Conservation (phyloP, 2,113 vertebrate genomes). For the Paralichthys olivaceus region DNA sequence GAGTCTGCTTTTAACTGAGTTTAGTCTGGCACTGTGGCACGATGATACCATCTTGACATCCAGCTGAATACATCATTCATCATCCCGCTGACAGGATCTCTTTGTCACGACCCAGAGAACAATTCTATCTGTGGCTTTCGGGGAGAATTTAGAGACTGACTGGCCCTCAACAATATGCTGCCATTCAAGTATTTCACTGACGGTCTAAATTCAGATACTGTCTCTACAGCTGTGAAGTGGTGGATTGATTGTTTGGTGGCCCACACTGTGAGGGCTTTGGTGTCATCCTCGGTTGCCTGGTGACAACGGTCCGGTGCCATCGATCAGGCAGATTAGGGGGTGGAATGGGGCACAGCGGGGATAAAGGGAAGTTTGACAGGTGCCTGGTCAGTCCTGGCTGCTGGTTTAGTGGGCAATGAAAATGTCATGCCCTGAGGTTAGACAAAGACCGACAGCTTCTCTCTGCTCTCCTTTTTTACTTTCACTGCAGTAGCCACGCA, state of each 20-base stretch:
- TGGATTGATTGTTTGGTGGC: slow-evolving; percentile 34
- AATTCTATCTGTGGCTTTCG: slow-evolving; percentile 10
- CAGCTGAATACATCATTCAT: slow-evolving; percentile 35
- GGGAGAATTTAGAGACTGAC: not conserved
- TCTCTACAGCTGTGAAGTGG: slow-evolving; percentile 2
- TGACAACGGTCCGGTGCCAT: slow-evolving; percentile 67
- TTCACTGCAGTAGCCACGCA: not conserved
- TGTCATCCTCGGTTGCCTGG: slow-evolving; percentile 73
- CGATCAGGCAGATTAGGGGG: slow-evolving; percentile 70
- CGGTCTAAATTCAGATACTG: not conserved
- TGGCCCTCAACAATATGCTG: not conserved
- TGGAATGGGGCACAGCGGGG: slow-evolving; percentile 55
- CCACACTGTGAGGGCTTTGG: slow-evolving; percentile 45
- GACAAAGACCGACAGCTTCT: slow-evolving; percentile 5
- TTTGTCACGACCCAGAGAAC: slow-evolving; percentile 6
- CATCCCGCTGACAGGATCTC: slow-evolving; percentile 39
- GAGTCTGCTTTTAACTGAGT: not conserved
- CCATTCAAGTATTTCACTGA: not conserved
- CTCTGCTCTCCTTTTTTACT: not conserved
- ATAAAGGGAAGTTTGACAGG: slow-evolving; percentile 58
- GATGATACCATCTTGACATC: slow-evolving; percentile 32
- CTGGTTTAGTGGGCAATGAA: slow-evolving; percentile 40
- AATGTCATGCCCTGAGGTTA: slow-evolving; percentile 57
- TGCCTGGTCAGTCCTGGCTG: slow-evolving; percentile 49
- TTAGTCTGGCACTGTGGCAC: slow-evolving; percentile 2